A percentile compares a stretch with the other conserved stretches of the same genome.
Conservation (phyloP, 2,888 invertebrate genomes). For the Portevinia maculata region DNA sequence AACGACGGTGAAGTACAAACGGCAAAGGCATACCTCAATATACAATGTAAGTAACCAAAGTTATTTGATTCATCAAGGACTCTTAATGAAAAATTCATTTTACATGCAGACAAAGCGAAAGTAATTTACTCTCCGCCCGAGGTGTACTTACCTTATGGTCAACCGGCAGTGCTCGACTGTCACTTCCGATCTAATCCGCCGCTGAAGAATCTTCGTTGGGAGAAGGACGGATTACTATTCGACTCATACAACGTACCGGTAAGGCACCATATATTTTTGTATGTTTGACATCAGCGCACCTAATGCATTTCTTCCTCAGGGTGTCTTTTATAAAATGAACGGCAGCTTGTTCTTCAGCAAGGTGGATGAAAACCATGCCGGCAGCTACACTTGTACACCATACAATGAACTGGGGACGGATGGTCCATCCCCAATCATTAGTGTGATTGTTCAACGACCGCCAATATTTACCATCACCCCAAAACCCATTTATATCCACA, state of each 20-base stretch:
- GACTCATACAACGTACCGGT: slow-evolving; percentile 93
- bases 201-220: slow-evolving; percentile 94
- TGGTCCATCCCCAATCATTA: slow-evolving; percentile 92
- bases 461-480: slow-evolving; percentile 92
- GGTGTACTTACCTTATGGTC: slow-evolving; percentile 92
- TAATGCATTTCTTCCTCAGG: slow-evolving; percentile 79
- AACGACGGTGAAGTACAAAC: slow-evolving; percentile 90
- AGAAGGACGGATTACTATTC: slow-evolving; percentile 95
- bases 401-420: slow-evolving; percentile 94
- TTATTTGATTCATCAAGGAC: neutral
- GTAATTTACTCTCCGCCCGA: slow-evolving; percentile 94
- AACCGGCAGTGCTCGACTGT: slow-evolving; percentile 93
- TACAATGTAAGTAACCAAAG: slow-evolving; percentile 90
- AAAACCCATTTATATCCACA: slow-evolving; percentile 91
- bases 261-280: slow-evolving; percentile 45
- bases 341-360: slow-evolving; percentile 92
- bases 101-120: slow-evolving; percentile 92
- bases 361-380: slow-evolving; percentile 93
- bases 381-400: slow-evolving; percentile 95
- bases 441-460: slow-evolving; percentile 92
- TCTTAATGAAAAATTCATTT: slow-evolving; percentile 26
- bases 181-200: slow-evolving; percentile 96
- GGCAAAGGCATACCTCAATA: slow-evolving; percentile 93
- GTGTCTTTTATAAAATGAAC: slow-evolving; percentile 92
- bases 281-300: neutral